Evolutionary conservation across 2,797 vertebrate species (phyloP).

Genomic region (Brachyrhaphis roseni): DNA sequence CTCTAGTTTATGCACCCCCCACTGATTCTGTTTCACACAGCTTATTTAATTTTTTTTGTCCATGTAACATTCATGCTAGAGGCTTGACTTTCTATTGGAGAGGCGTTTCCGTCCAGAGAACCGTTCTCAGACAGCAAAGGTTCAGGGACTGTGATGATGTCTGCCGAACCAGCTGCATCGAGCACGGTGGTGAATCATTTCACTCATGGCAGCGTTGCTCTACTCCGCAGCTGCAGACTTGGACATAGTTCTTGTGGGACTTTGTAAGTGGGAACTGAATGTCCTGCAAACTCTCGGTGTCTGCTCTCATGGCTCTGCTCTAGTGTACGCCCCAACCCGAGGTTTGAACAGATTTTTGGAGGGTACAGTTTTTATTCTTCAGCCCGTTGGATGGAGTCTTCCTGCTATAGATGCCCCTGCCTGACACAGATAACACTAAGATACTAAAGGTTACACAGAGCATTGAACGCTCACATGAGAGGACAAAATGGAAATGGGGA

Average conservation of each 20-base stretch:
- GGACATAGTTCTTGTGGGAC: conserved; percentile 41
- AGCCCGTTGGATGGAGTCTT: neutral
- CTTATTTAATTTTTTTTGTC: conserved; percentile 45
- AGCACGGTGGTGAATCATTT: conserved; percentile 55
- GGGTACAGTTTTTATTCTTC: neutral
- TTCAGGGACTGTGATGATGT: conserved; percentile 34
- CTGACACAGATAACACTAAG: neutral
- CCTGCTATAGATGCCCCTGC: neutral
- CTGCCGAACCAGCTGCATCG: conserved; percentile 56
- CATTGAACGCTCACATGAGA: neutral
- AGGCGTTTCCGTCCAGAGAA: conserved; percentile 20
- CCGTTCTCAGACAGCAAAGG: conserved; percentile 51
- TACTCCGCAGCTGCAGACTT: conserved; percentile 50
- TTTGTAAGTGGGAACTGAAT: conserved; percentile 25
- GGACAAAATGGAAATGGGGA: neutral
- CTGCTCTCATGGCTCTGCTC: conserved; percentile 9
- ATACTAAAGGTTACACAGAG: neutral
- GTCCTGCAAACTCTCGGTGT: conserved; percentile 18
- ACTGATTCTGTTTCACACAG: conserved; percentile 25
- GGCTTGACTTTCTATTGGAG: conserved; percentile 44
- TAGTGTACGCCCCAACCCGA: neutral
- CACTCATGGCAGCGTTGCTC: conserved; percentile 44
- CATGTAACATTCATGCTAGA: conserved; percentile 57
- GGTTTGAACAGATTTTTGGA: neutral
- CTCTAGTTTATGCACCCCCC: conserved; percentile 5